phyloP scores from a whole-genome alignment of 2,888 invertebrate genomes.

The Drosophila anomalata region DNA sequence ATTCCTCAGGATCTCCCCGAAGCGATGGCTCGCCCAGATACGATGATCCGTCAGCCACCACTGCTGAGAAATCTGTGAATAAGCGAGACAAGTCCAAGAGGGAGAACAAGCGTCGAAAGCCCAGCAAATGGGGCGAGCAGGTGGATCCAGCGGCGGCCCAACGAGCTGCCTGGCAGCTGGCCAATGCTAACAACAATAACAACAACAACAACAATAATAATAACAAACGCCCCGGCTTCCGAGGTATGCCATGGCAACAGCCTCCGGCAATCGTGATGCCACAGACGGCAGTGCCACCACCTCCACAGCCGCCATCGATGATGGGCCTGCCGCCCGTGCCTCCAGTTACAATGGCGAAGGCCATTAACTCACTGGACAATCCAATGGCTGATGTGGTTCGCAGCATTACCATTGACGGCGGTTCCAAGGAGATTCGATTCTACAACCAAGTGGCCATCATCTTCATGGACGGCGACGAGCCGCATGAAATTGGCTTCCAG shows the following conservation, averaged over 20 bases:
- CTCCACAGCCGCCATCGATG: conserved; percentile 61
- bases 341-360: conserved; percentile 52
- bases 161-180: conserved; percentile 65
- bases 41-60: conserved; percentile 56
- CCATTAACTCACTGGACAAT: conserved; percentile 85
- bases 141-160: conserved; percentile 63
- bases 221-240: conserved; percentile 39
- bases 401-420: conserved; percentile 92
- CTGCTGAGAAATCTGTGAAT: conserved; percentile 20
- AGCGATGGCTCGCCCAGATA: conserved; percentile 64
- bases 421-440: conserved; percentile 91
- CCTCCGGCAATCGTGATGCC: conserved; percentile 61
- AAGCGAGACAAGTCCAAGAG: conserved; percentile 51
- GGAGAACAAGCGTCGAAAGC: conserved; percentile 78
- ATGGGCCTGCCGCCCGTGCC: conserved; percentile 61
- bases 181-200: conserved; percentile 49
- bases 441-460: conserved; percentile 94
- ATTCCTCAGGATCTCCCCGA: conserved; percentile 53
- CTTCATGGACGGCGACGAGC: conserved; percentile 93
- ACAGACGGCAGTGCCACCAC: conserved; percentile 56
- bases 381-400: conserved; percentile 89
- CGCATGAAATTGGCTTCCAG: conserved; percentile 93
- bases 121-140: conserved; percentile 81
- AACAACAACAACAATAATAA: conserved; percentile 29
- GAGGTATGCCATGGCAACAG: conserved; percentile 76